Evolutionary conservation across 2,797 vertebrate species (phyloP).

Genomic region (Lerista edwardsae): DNA sequence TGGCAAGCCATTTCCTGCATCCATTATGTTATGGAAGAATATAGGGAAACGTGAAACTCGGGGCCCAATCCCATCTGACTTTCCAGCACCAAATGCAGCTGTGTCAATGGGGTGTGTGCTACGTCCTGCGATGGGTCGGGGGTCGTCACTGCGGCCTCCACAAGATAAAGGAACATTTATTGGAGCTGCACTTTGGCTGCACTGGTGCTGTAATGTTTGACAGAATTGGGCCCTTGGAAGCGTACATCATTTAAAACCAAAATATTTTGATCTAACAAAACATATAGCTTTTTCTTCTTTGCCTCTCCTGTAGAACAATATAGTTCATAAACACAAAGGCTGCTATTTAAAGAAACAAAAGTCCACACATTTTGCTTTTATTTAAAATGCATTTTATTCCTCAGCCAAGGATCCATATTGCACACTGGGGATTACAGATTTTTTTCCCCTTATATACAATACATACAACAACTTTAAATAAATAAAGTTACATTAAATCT

Average conservation of each 20-base stretch:
- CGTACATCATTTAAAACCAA: neutral
- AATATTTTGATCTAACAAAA: neutral
- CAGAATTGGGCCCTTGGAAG: too few relatives aligned
- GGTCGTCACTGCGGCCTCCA: too few relatives aligned
- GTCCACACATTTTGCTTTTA: neutral
- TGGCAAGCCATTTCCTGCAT: neutral
- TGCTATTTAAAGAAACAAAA: neutral
- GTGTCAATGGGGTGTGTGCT: too few relatives aligned
- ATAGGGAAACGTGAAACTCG: neutral
- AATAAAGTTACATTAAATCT: constrained; percentile 54
- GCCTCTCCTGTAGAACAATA: neutral
- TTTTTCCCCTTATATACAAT: constrained; percentile 47
- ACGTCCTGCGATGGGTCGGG: too few relatives aligned
- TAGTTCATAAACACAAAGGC: neutral
- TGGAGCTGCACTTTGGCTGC: too few relatives aligned
- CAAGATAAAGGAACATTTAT: too few relatives aligned
- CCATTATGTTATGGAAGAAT: neutral
- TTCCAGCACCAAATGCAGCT: too few relatives aligned
- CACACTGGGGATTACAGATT: constrained; percentile 58
- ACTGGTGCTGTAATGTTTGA: too few relatives aligned
- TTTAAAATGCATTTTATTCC: constrained; percentile 62
- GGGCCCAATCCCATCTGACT: too few relatives aligned
- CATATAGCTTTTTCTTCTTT: neutral
- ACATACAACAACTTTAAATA: constrained; percentile 60
- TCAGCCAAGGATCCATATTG: constrained; percentile 65